Percentiles rank a stretch among this genome's conserved stretches.
phyloP scores from a whole-genome alignment of 2,797 vertebrate genomes.

The Sebastiscus tertius region DNA sequence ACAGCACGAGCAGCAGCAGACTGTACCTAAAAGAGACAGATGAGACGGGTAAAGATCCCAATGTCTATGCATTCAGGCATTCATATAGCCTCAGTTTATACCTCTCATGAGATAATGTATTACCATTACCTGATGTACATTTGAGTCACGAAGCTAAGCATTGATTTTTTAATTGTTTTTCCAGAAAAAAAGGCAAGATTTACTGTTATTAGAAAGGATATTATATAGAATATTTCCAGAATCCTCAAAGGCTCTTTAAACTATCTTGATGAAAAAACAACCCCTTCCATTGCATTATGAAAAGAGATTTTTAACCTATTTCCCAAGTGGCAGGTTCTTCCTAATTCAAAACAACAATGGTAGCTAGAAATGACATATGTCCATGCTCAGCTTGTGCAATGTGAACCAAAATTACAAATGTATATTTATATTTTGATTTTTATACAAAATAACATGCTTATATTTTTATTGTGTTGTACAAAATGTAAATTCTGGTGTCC shows the following conservation, averaged over 20 bases:
- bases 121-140: neutral
- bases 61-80: neutral
- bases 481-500: neutral
- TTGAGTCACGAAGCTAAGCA: neutral
- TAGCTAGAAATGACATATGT: neutral
- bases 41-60: neutral
- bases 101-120: neutral
- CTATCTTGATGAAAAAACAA: neutral
- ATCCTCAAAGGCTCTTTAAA: neutral
- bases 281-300: neutral
- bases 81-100: no score
- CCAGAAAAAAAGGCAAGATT: neutral
- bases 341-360: neutral
- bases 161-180: neutral
- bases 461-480: neutral
- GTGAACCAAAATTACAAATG: neutral
- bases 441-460: neutral
- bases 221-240: no score
- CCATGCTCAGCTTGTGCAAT: neutral
- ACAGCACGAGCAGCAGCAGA: constrained; percentile 89
- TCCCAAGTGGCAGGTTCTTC: neutral
- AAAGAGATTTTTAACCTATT: neutral
- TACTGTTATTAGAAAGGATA: neutral
- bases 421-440: neutral
- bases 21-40: constrained; percentile 85